Percentiles rank a stretch among this genome's conserved stretches.
Evolutionary conservation across 2,113 vertebrate species (phyloP).

Genomic region (Crypturellus undulatus): DNA sequence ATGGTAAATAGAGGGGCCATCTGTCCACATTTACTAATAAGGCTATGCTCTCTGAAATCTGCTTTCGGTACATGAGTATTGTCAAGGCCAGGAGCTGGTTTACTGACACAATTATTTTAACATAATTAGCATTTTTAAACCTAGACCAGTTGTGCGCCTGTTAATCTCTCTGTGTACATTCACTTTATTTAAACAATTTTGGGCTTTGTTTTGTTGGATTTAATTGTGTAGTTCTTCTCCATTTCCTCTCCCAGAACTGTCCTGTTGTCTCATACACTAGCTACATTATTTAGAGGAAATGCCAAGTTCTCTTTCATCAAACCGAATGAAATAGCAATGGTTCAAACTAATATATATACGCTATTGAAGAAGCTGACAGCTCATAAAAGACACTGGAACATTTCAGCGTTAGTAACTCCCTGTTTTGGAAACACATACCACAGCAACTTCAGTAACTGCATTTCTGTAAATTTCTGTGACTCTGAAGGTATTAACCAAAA

Average conservation of each 20-base stretch:
- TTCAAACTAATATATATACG: neutral
- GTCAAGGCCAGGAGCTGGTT: neutral
- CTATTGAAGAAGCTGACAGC: constrained; percentile 11
- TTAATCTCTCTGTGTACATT: neutral
- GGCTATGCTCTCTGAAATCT: neutral
- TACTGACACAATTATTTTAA: neutral
- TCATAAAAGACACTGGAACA: constrained; percentile 8
- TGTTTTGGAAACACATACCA: constrained; percentile 44
- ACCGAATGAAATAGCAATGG: constrained; percentile 20
- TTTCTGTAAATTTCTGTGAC: neutral
- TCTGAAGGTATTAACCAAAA: constrained; percentile 55
- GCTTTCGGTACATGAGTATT: neutral
- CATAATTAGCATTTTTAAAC: neutral
- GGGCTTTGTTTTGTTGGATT: neutral
- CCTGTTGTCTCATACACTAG: neutral
- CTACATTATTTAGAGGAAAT: neutral
- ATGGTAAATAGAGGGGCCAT: constrained; percentile 24
- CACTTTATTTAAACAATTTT: neutral
- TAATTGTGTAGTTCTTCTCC: neutral
- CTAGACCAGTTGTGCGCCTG: neutral
- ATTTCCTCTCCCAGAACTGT: neutral
- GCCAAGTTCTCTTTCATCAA: neutral
- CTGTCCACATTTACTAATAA: constrained; percentile 29
- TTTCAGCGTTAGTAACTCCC: constrained; percentile 38
- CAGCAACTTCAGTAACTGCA: constrained; percentile 24